Percentiles rank a stretch among this genome's conserved stretches.
These are phyloP conservation scores for Pristiophorus japonicus DNA, from an alignment of 2,113 vertebrate genomes.

Conservation along the genomic window DNA sequence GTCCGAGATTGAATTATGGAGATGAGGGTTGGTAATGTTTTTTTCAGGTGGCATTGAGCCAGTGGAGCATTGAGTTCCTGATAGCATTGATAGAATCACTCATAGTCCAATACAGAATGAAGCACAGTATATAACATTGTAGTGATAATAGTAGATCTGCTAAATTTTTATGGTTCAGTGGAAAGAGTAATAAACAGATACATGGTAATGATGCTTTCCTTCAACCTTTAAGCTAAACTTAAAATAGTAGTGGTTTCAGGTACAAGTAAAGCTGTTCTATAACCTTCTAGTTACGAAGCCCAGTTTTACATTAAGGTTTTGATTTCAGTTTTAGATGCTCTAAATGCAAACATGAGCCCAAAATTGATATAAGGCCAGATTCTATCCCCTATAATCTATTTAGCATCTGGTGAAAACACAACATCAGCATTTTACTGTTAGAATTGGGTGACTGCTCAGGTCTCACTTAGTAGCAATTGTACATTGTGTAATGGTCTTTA, in stretches of 20 bases:
- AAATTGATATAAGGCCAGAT: neutral
- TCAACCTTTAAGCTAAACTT: no score
- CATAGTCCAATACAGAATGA: no score
- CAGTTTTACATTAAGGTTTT: neutral
- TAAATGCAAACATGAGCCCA: no score
- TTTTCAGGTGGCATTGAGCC: no score
- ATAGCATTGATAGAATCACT: no score
- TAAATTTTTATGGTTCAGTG: neutral
- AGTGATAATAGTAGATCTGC: neutral
- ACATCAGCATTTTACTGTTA: neutral
- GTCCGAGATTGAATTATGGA: no score
- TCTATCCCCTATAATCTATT: neutral
- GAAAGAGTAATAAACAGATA: neutral
- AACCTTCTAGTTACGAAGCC: neutral
- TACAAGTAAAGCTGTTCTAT: neutral
- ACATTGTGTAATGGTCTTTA: neutral
- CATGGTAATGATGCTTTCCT: neutral
- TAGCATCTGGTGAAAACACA: neutral
- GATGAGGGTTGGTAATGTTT: no score
- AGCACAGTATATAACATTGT: neutral
- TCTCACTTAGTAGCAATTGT: neutral
- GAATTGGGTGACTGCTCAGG: neutral
- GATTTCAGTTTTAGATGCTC: neutral
- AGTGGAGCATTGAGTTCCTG: no score
- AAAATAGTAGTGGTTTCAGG: no score